Evolutionary conservation across 2,888 invertebrate genomes (phyloP), one percentile per base, ranked within the genome.

Genomic region (Aricia artaxerxes): DNA sequence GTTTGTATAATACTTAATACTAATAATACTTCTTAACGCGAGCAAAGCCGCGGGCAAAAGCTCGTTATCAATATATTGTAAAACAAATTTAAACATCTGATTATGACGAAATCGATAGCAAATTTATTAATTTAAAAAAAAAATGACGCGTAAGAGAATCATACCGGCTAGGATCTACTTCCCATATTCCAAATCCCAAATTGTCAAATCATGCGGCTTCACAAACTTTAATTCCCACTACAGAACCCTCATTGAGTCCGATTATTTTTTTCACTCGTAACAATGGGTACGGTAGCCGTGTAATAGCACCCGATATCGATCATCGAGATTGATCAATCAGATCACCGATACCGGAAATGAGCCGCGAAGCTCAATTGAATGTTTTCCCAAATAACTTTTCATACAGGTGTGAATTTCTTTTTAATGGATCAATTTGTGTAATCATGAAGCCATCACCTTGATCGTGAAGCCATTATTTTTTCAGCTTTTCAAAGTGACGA

Each of bases 311-410:
- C 87, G 90, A 89, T 84, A 83, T 93, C 92, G 93, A 92, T 92
- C 89, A 92, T 92, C 89, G 90, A 93, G 93, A 94, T 94, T 94
- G 94, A 91, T 92, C 94, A 93, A 94, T 94, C 93, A 92, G 89
- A 93, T 91, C 89, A 87, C 87, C 4, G 57, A 57, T 57, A 90
- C 93, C 94, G 94, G 94, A 94, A 94, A 94, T 94, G 92, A 93
- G 91, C 91, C 89, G 92, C 90, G 89, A 90, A 91, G 87, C 86
- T 84, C 88, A 88, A 90, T 90, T 91, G 88, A 89, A 89, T 88
- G 89, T 88, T 90, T 90, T 88, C 82, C 82, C 86, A 87, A 89
- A 88, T 87, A 82, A 85, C 79, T 82, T 84, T 83, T 82, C 80
- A 81, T 82, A 78, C 78, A 85, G 84, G 84, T 85, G 86, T 84